A percentile compares a stretch with the other conserved stretches of the same genome.
These are phyloP conservation scores for Mellilla xanthometata DNA, from an alignment of 2,888 invertebrate genomes.

Conservation along the genomic window DNA sequence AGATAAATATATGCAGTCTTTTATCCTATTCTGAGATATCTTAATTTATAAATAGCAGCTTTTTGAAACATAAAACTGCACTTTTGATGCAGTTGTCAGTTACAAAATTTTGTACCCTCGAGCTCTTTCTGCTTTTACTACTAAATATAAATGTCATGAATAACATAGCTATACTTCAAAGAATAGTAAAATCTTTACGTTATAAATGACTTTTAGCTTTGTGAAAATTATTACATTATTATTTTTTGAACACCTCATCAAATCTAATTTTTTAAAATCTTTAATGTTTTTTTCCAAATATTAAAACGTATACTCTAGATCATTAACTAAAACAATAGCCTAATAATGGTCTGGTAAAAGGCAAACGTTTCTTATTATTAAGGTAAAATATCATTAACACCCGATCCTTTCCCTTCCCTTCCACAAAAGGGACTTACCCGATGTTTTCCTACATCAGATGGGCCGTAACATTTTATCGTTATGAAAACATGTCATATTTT, in stretches of 20 bases:
- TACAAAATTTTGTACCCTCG: constrained; percentile 68
- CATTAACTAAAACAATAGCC: not conserved
- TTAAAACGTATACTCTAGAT: not conserved
- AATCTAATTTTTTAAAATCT: no score
- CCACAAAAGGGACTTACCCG: constrained; percentile 40
- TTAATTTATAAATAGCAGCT: no score
- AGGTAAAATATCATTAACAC: constrained; percentile 54
- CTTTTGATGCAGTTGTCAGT: constrained; percentile 48
- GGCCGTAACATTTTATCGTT: constrained; percentile 64
- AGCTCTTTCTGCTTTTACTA: constrained; percentile 51
- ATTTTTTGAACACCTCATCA: no score
- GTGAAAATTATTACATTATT: no score
- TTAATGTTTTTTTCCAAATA: no score
- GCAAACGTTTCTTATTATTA: constrained; percentile 37
- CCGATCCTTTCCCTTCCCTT: constrained; percentile 30
- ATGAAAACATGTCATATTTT: constrained; percentile 63
- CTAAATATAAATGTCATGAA: constrained; percentile 34
- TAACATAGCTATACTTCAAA: no score
- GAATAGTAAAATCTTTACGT: no score
- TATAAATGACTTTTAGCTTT: no score
- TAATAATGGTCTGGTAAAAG: not conserved
- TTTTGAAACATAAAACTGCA: constrained; percentile 38
- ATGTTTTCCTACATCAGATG: constrained; percentile 48
- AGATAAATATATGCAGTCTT: no score
- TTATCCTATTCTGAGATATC: no score